Evolutionary conservation across 2,888 invertebrate genomes (phyloP).

Genomic region (Drosophila algonquin): DNA sequence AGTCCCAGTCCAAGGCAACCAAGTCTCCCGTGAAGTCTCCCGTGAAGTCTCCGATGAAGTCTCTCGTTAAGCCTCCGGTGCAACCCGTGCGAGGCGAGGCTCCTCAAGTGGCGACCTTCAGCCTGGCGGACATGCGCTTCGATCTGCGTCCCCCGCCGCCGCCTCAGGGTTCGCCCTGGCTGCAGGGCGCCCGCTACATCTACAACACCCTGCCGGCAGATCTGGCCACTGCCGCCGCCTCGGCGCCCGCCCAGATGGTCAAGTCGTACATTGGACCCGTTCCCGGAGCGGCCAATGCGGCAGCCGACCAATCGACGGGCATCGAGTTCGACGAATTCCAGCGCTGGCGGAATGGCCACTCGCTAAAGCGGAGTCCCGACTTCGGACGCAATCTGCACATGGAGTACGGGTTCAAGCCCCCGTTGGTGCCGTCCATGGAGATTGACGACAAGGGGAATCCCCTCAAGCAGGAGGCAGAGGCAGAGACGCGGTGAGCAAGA

Average conservation of each 20-base stretch:
- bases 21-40: constrained; percentile 23
- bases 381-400: constrained; percentile 88
- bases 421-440: constrained; percentile 91
- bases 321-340: constrained; percentile 77
- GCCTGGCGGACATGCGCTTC: constrained; percentile 72
- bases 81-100: constrained; percentile 59
- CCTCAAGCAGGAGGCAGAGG: constrained; percentile 75
- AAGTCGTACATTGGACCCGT: constrained; percentile 73
- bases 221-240: constrained; percentile 66
- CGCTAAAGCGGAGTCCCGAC: constrained; percentile 84
- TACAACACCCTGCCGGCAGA: constrained; percentile 81
- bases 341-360: constrained; percentile 84
- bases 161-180: constrained; percentile 68
- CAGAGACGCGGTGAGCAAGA: constrained; percentile 27
- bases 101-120: constrained; percentile 64
- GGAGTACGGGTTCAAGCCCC: constrained; percentile 93
- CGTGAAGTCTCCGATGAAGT: constrained; percentile 42
- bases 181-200: constrained; percentile 76
- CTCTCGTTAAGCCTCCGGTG: constrained; percentile 45
- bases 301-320: constrained; percentile 17
- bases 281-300: constrained; percentile 46
- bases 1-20: constrained; percentile 19
- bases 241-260: constrained; percentile 85
- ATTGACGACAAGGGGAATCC: constrained; percentile 90
- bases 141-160: constrained; percentile 79